These are phyloP conservation scores for Sitophilus oryzae DNA, from an alignment of 1,140 invertebrate species.

Conservation along the genomic window DNA sequence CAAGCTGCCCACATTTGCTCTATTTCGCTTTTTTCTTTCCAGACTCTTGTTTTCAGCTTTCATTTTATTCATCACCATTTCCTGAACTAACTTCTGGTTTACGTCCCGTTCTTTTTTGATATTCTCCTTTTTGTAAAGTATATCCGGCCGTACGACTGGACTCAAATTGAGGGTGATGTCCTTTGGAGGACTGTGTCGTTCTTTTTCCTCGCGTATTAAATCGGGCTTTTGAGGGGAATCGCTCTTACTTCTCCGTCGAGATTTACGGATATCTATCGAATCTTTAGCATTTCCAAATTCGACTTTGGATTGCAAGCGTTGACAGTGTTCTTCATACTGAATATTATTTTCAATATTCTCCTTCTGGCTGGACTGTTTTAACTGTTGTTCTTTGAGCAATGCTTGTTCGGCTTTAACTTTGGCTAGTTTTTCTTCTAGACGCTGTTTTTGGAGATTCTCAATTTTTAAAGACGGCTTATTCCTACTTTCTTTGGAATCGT, in stretches of 20 bases:
- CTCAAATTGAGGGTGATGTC: constrained; percentile 25
- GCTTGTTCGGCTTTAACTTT: constrained; percentile 35
- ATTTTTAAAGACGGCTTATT: constrained; percentile 15
- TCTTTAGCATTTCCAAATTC: constrained; percentile 67
- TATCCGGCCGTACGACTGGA: constrained; percentile 26
- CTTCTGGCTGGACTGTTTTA: constrained; percentile 10
- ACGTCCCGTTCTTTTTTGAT: constrained; percentile 40
- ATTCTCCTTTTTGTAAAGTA: constrained; percentile 38
- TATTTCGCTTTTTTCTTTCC: constrained; percentile 34
- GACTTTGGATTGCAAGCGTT: constrained; percentile 60
- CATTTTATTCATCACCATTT: constrained; percentile 72
- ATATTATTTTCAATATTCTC: constrained; percentile 37
- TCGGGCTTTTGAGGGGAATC: constrained; percentile 40
- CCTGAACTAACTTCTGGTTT: constrained; percentile 50
- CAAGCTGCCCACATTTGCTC: constrained; percentile 19
- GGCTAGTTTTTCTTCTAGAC: constrained; percentile 35
- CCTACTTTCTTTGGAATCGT: constrained; percentile 11
- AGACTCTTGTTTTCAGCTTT: constrained; percentile 58
- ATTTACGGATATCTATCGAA: constrained; percentile 63
- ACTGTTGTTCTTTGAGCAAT: constrained; percentile 19
- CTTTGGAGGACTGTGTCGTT: constrained; percentile 28
- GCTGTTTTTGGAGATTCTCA: constrained; percentile 29
- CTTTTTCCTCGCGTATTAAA: constrained; percentile 46
- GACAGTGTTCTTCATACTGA: constrained; percentile 61
- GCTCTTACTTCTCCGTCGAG: constrained; percentile 50